phyloP scores from a whole-genome alignment of 2,113 vertebrate species.

The Numenius arquata region DNA sequence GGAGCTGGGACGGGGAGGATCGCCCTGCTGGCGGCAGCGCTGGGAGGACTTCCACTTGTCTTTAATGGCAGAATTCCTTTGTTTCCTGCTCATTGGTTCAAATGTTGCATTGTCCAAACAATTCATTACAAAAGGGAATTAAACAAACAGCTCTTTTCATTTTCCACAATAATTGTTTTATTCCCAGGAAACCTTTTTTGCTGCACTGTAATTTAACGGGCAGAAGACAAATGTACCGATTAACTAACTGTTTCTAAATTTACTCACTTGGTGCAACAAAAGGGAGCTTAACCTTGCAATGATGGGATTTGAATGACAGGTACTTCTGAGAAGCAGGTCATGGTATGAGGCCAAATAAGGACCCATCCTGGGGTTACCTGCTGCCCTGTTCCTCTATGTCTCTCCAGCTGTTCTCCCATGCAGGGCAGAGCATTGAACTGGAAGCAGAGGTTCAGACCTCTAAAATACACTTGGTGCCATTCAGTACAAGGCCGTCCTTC shows the following conservation, averaged over 20 bases:
- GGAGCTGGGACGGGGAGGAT: background rate
- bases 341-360: conserved; percentile 42
- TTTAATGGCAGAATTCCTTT: conserved; percentile 10
- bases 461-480: background rate
- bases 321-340: conserved; percentile 36
- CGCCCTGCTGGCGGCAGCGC: rapidly evolving
- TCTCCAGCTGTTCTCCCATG: background rate
- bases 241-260: conserved; percentile 67
- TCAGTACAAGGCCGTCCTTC: background rate
- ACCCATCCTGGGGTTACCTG: background rate
- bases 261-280: conserved; percentile 46
- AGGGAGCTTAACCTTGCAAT: conserved; percentile 52
- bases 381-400: background rate
- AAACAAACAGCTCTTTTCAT: conserved; percentile 36
- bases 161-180: conserved; percentile 59
- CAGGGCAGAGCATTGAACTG: background rate
- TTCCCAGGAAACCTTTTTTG: conserved; percentile 18
- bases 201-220: conserved; percentile 59
- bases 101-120: conserved; percentile 18
- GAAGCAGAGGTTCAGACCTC: background rate
- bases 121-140: conserved; percentile 12
- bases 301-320: conserved; percentile 66
- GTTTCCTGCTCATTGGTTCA: conserved; percentile 16
- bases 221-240: conserved; percentile 64
- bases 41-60: background rate